Evolutionary conservation across 1,140 invertebrate genomes (phyloP), one percentile per base, ranked within the genome.

Genomic region (Odontomachus brunneus): DNA sequence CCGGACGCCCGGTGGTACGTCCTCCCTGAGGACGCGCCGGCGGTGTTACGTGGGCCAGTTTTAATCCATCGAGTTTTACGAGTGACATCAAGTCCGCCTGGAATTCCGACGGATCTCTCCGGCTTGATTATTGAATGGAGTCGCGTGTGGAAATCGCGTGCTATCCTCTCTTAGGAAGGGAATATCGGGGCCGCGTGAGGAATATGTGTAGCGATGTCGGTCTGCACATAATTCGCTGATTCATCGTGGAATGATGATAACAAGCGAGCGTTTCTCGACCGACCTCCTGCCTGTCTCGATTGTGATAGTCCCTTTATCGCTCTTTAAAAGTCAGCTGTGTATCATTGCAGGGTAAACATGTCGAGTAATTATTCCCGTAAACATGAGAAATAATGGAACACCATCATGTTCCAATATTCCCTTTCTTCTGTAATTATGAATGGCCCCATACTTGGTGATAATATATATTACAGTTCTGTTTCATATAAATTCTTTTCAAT

Each of bases 1-100:
- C 67, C 74, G 83, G 51, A 76, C 67, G 48, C 55, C 38, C 63
- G 83, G 67, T 24, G 67, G 15, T 17, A 66, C 69, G 53, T 73
- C 65, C 26, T 84, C 72, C 85, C 82, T 3, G 14, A 55, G 75
- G 82, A 72, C 55, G 44, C 49, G 14, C 9, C 51, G 38, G 19
- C n/a, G 81, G n/a, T 71, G 63, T 55, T 44, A 57, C 57, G 73
- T 26, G 29, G 63, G 55, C 53, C 74, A 83, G 51, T 84, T 85
- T 87, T 85, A 88, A 85, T 84, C 72, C 24, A 57, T 78, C 33
- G 51, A 80, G 51, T 80, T 80, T 80, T 80, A 80, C 33, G 14
- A 5, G 49, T 7, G 7, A 59, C 57, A 71, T 71, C 69, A 29
- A 14, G 33, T 59, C 51, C 65, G 69, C 26, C 14, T 17, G 38